Evolutionary conservation across 2,888 invertebrate genomes (phyloP).

Genomic region (Habroteleia sp.): DNA sequence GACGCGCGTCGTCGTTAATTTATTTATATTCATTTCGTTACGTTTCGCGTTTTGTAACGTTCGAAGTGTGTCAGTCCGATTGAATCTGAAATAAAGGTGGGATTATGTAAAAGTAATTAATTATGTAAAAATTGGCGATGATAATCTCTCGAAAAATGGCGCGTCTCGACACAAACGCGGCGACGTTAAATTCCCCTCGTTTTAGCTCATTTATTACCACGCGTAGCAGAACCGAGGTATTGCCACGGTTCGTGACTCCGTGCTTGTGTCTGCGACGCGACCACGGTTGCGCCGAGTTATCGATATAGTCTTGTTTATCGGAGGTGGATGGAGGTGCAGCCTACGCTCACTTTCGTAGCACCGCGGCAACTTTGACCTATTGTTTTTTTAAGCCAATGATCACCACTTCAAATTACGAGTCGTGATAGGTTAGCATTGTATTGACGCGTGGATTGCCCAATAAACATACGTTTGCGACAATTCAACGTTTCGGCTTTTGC

Average conservation of each 20-base stretch:
- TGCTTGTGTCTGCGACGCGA: slow-evolving; percentile 1
- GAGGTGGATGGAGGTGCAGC: slow-evolving; percentile 25
- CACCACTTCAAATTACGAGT: slow-evolving; percentile 57
- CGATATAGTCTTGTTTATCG: slow-evolving; percentile 34
- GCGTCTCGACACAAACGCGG: slow-evolving; percentile 8
- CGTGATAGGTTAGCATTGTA: slow-evolving; percentile 70
- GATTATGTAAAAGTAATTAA: slow-evolving; percentile 31
- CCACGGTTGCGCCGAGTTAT: slow-evolving; percentile 9
- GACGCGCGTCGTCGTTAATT: not conserved
- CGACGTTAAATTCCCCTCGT: slow-evolving; percentile 17
- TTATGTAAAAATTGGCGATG: slow-evolving; percentile 25
- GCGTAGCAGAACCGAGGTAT: slow-evolving; percentile 31
- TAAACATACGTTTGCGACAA: slow-evolving; percentile 30
- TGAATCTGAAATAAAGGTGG: slow-evolving; percentile 2
- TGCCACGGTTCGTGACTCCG: slow-evolving; percentile 46
- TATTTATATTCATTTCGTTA: slow-evolving; percentile 1
- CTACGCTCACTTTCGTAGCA: slow-evolving; percentile 61
- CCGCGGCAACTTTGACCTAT: slow-evolving; percentile 58
- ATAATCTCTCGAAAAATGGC: slow-evolving; percentile 23
- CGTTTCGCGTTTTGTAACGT: not conserved
- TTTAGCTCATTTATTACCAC: slow-evolving; percentile 48
- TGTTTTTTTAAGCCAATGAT: slow-evolving; percentile 52
- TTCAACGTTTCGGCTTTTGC: not conserved
- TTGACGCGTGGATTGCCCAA: slow-evolving; percentile 55
- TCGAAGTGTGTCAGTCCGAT: slow-evolving; percentile 8